Evolutionary conservation across 2,113 vertebrate species (phyloP).

Genomic region (Chionodraco myersi): DNA sequence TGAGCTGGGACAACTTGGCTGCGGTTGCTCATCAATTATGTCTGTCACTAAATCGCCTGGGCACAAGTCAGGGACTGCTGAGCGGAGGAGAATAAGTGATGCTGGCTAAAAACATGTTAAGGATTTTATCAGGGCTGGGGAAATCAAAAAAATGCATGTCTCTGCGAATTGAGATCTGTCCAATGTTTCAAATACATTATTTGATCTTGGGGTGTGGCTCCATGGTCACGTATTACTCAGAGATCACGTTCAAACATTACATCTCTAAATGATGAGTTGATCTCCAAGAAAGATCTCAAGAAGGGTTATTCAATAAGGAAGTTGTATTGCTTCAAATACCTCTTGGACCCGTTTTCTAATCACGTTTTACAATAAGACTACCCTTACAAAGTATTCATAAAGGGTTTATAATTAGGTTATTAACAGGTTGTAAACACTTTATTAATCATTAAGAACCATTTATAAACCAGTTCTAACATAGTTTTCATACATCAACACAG

Average conservation of each 20-base stretch:
- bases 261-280: neutral
- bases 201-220: neutral
- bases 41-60: conserved; percentile 42
- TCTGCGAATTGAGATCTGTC: neutral
- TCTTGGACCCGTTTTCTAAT: neutral
- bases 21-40: conserved; percentile 49
- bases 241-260: neutral
- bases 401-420: too few relatives aligned
- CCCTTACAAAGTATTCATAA: too few relatives aligned
- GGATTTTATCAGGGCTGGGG: conserved; percentile 9
- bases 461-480: too few relatives aligned
- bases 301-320: neutral
- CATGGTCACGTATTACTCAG: neutral
- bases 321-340: neutral
- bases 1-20: conserved; percentile 35
- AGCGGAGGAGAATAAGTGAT: conserved; percentile 17
- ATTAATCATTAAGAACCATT: too few relatives aligned
- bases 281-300: too few relatives aligned
- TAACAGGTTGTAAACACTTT: too few relatives aligned
- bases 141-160: neutral
- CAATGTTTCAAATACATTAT: neutral
- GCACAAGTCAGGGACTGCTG: conserved; percentile 28
- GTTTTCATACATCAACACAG: too few relatives aligned
- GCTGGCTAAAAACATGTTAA: conserved; percentile 3
- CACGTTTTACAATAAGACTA: neutral